Evolutionary conservation across 2,113 vertebrate species (phyloP).

Genomic region (Perccottus glenii): DNA sequence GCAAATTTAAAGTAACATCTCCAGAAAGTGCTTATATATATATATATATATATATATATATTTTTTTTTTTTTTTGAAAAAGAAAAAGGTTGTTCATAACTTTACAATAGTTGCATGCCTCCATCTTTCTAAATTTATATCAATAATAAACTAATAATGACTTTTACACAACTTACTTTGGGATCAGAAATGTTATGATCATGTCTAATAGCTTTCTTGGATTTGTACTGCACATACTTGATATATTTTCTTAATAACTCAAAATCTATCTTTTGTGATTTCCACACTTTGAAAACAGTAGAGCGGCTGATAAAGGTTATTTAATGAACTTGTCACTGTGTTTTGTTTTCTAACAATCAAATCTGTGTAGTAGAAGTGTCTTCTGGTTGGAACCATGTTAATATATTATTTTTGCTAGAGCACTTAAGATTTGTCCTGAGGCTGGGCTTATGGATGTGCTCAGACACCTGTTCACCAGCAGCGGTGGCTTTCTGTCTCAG

Average conservation of each 20-base stretch:
- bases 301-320: constrained; percentile 11
- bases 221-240: not conserved
- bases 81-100: too few relatives aligned
- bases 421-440: too few relatives aligned
- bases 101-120: not conserved
- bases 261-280: constrained; percentile 17
- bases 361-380: constrained; percentile 39
- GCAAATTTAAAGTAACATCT: constrained; percentile 22
- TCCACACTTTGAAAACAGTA: constrained; percentile 44
- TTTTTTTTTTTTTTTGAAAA: not conserved
- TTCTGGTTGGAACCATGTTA: not conserved
- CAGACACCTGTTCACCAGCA: not conserved
- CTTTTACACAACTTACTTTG: not conserved
- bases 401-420: too few relatives aligned
- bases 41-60: constrained; percentile 12
- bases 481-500: not conserved
- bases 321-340: constrained; percentile 45
- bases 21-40: constrained; percentile 22
- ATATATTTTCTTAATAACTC: not conserved
- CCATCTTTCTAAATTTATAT: too few relatives aligned
- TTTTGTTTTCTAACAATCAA: constrained; percentile 69
- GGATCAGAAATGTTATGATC: not conserved
- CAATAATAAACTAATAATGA: too few relatives aligned
- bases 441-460: too few relatives aligned
- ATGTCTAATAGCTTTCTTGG: not conserved